These are phyloP conservation scores for Drosophila kanekoi DNA, from an alignment of 2,888 invertebrate species.

Conservation along the genomic window DNA sequence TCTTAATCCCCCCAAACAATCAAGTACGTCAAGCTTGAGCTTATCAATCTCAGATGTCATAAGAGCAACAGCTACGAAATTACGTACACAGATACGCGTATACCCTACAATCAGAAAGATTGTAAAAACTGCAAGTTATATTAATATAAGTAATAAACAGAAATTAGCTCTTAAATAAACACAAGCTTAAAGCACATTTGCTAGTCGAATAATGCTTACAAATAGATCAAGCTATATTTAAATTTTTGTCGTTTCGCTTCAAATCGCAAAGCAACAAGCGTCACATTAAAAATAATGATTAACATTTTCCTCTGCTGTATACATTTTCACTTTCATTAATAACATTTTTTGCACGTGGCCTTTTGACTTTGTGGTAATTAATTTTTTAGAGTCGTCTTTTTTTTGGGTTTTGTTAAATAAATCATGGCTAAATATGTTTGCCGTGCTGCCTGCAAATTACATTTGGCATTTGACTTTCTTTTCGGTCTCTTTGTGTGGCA, in stretches of 20 bases:
- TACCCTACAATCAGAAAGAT: no score
- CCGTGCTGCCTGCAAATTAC: constrained; percentile 46
- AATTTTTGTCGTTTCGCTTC: constrained; percentile 13
- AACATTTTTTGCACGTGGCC: constrained; percentile 29
- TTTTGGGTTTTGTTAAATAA: constrained; percentile 55
- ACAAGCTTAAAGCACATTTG: not conserved
- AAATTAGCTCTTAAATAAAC: not conserved
- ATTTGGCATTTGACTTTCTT: constrained; percentile 70
- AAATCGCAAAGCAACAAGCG: not conserved
- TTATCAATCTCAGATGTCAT: no score
- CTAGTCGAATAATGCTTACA: not conserved
- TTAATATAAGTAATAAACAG: not conserved
- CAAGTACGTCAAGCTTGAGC: no score
- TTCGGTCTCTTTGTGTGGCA: constrained; percentile 39
- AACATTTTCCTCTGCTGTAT: not conserved
- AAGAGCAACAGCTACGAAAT: no score
- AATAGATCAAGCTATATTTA: constrained; percentile 7
- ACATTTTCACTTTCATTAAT: constrained; percentile 74
- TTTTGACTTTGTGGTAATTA: constrained; percentile 64
- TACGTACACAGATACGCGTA: no score
- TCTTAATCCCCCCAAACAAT: no score
- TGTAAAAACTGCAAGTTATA: no score
- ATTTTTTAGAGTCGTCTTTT: constrained; percentile 46
- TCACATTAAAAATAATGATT: no score
- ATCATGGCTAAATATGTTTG: constrained; percentile 55